These are phyloP conservation scores for Micronycteris hirsuta DNA, from an alignment of 2,113 vertebrate genomes.

Conservation along the genomic window DNA sequence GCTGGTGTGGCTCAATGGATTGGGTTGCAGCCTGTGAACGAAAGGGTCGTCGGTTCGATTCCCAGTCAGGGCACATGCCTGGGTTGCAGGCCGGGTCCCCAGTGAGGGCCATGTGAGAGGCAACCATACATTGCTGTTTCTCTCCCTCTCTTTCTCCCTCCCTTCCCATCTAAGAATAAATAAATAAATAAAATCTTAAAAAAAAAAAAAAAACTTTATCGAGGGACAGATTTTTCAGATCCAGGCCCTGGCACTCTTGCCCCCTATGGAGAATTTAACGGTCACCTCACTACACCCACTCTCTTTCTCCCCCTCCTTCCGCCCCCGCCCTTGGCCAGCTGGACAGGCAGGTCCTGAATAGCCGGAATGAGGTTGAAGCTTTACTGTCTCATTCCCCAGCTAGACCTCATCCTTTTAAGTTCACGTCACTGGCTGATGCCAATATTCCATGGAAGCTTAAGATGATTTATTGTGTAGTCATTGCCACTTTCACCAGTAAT, in stretches of 20 bases:
- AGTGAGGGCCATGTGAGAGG: no score
- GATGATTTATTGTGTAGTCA: not conserved
- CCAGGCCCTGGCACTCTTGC: not conserved
- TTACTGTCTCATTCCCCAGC: conserved; percentile 5
- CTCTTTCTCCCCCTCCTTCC: no score
- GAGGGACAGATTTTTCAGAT: not conserved
- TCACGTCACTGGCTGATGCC: not conserved
- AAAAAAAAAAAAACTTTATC: not conserved
- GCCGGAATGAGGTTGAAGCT: not conserved
- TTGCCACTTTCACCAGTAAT: not conserved
- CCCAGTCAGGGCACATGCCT: no score
- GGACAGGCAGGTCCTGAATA: conserved; percentile 10
- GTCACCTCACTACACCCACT: not conserved
- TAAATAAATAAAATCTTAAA: no score
- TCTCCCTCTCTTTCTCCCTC: no score
- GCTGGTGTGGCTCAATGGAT: no score
- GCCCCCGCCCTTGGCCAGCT: not conserved
- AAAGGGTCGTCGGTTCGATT: no score
- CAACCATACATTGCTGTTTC: no score
- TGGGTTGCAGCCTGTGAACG: no score
- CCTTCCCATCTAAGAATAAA: no score
- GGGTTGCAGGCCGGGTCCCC: no score
- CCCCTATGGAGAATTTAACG: not conserved
- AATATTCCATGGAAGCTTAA: conserved; percentile 1
- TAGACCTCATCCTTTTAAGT: conserved; percentile 40